phyloP scores from a whole-genome alignment of 1,140 invertebrate genomes.

The Subanguina moxae region DNA sequence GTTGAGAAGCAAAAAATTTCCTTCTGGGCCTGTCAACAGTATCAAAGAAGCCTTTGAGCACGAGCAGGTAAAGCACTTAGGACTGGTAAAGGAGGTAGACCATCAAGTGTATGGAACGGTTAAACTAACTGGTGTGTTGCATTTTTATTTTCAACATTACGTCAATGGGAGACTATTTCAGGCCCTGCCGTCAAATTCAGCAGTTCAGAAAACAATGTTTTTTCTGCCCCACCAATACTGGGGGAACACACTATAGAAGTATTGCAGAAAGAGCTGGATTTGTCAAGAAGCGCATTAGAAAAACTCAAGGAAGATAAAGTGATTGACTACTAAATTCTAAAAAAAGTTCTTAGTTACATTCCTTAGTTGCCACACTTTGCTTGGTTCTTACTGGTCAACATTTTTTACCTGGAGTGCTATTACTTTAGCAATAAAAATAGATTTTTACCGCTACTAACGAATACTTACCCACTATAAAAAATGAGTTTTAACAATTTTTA shows the following conservation, averaged over 20 bases:
- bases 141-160: background rate
- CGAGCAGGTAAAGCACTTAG: conserved; percentile 65
- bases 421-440: too few relatives aligned
- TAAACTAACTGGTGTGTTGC: conserved; percentile 67
- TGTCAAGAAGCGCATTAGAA: conserved; percentile 65
- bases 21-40: conserved; percentile 82
- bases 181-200: conserved; percentile 80
- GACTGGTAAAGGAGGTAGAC: conserved; percentile 72
- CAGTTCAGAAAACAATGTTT: conserved; percentile 68
- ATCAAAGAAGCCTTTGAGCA: conserved; percentile 75
- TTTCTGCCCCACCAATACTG: conserved; percentile 74
- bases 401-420: too few relatives aligned
- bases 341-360: conserved; percentile 1
- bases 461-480: too few relatives aligned
- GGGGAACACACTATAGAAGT: conserved; percentile 82
- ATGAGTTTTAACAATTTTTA: too few relatives aligned
- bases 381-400: too few relatives aligned
- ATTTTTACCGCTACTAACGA: too few relatives aligned
- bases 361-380: conserved; percentile 5
- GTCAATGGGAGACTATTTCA: conserved; percentile 34
- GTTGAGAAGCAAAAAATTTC: conserved; percentile 74
- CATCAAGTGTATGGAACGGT: conserved; percentile 71
- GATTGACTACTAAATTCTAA: conserved; percentile 61
- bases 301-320: conserved; percentile 64
- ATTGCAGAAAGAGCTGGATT: conserved; percentile 68